Evolutionary conservation across 2,888 invertebrate genomes (phyloP).

Genomic region (Meliscaeva auricollis): DNA sequence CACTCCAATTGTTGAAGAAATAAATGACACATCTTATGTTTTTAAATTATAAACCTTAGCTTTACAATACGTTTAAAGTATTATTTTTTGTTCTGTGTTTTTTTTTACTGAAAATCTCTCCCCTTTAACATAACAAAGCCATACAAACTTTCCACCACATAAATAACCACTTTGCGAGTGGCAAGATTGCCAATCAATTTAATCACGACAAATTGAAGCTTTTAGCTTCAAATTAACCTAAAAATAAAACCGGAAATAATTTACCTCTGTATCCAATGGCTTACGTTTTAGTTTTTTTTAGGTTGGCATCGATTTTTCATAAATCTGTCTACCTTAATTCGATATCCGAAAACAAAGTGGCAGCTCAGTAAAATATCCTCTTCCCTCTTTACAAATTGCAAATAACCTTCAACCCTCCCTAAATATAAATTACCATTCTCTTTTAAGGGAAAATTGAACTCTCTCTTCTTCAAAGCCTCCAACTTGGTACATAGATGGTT

Average conservation of each 20-base stretch:
- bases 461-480: not conserved
- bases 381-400: not conserved
- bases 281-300: not conserved
- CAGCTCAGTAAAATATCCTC: not conserved
- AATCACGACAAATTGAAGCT: not conserved
- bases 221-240: constrained; percentile 2
- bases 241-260: not conserved
- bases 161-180: not conserved
- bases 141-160: not conserved
- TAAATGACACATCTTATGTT: no score
- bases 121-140: not conserved
- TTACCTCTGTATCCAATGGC: not conserved
- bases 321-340: constrained; percentile 33
- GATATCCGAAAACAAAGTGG: constrained; percentile 28
- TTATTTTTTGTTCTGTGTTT: no score
- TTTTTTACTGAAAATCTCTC: no score
- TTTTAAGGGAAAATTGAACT: not conserved
- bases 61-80: no score
- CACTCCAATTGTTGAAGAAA: no score
- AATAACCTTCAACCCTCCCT: not conserved
- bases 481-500: not conserved
- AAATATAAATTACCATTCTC: not conserved
- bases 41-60: no score
- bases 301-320: constrained; percentile 9
- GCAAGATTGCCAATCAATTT: not conserved